phyloP scores from a whole-genome alignment of 1,140 invertebrate species.

The Lepidurus packardi region DNA sequence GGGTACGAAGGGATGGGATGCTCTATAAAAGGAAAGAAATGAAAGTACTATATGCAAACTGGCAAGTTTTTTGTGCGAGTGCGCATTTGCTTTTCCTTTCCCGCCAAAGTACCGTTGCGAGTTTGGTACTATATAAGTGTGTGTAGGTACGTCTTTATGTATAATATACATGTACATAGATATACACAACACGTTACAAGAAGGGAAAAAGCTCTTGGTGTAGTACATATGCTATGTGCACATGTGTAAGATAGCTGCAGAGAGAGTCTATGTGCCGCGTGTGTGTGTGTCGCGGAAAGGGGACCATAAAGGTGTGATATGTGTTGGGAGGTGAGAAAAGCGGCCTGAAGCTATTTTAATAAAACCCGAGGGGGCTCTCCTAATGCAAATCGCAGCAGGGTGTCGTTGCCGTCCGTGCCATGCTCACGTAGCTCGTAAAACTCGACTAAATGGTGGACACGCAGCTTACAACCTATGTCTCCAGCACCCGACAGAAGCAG shows the following conservation, averaged over 20 bases:
- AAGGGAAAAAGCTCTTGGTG: too few species aligned
- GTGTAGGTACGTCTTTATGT: too few species aligned
- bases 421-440: constrained; percentile 21
- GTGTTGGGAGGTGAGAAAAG: constrained; percentile 21
- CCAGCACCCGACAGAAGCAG: background rate
- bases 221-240: too few species aligned
- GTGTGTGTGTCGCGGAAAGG: background rate
- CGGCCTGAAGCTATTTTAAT: constrained; percentile 17
- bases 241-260: background rate
- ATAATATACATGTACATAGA: too few species aligned
- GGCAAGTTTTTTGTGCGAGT: too few species aligned
- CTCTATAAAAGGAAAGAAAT: too few species aligned
- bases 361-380: background rate
- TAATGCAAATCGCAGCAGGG: constrained; percentile 18
- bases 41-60: too few species aligned
- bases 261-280: background rate
- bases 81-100: too few species aligned
- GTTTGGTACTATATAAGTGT: too few species aligned
- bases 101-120: too few species aligned
- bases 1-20: too few species aligned
- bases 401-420: constrained; percentile 17
- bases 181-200: too few species aligned
- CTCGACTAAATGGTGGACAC: constrained; percentile 18
- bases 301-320: background rate
- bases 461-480: background rate